Evolutionary conservation across 2,888 invertebrate species (phyloP), one percentile per base, ranked within the genome.

Genomic region (Hypsopygia costalis): DNA sequence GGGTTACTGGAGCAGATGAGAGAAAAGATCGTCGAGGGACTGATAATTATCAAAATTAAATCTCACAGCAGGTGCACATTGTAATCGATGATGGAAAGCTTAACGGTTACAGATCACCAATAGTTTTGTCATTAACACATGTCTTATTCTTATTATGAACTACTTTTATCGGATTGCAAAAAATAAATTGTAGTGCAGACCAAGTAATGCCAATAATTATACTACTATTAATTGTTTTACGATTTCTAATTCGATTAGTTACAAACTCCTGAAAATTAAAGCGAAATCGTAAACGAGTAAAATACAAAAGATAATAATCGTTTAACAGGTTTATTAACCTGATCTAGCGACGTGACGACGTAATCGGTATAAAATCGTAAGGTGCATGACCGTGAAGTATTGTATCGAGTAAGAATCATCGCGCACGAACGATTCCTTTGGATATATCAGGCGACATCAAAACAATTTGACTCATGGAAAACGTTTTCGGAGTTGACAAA

Each of bases 41-140:
- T 62, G 71, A 75, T 76, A 70, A 61, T 69, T 74, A 83, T 82
- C 80, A 63, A 76, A 82, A 76, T 80, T 78, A 69, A 70, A 80
- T 77, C 73, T 73, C 77, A 48, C 80, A 73, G 78, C 81, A 68
- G 76, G 81, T 74, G 73, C 49, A 65, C 67, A 65, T 67, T 69
- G 69, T 74, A 65, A 69, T 60, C 57, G 58, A 50, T 62, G 54
- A 63, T 31, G 43, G 36, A 10, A 21, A 6, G 5, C 6, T 7
- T 20, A 37, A 37, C 30, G 30, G 30, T 37, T 31, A 22, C n/a
- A 6, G 11, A 21, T 21, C 6, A 37, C 22, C 11, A 16, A 37
- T 22, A 30, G 30, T 31, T 31, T 11, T 8, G n/a, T 25, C 3
- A 6, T 11, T 30, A 9, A 11, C 20, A 36, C 8, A 21, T 30